phyloP scores from a whole-genome alignment of 35 echinoderm and acorn worm species.

The Eucidaris tribuloides region DNA sequence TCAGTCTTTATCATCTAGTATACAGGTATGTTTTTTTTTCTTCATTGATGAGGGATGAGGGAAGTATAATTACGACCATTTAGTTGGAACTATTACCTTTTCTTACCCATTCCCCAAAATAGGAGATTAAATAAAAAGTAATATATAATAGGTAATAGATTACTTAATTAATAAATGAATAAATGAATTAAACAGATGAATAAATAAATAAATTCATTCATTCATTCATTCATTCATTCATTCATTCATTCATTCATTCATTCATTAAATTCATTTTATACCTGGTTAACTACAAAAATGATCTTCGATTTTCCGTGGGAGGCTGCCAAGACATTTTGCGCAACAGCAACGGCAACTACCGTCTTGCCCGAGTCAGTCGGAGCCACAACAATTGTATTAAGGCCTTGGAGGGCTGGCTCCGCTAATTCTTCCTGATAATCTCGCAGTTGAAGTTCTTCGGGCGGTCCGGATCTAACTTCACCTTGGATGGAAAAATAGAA shows the following conservation, averaged over 20 bases:
- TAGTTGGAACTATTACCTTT: too few species aligned
- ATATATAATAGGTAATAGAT: neutral
- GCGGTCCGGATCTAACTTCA: too few species aligned
- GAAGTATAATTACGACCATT: too few species aligned
- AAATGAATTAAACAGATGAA: neutral
- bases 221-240: neutral
- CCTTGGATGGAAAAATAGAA: too few species aligned
- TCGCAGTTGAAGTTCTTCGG: too few species aligned
- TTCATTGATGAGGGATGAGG: too few species aligned
- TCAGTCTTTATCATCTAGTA: too few species aligned
- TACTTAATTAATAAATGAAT: neutral
- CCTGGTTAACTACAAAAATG: slow-evolving; percentile 73
- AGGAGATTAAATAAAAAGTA: neutral
- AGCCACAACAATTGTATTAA: neutral
- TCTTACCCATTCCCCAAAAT: neutral
- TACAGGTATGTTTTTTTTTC: too few species aligned
- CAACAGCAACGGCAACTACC: neutral
- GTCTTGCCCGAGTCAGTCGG: neutral
- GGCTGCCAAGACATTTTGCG: neutral
- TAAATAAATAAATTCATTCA: neutral
- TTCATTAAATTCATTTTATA: neutral
- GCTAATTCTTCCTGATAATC: neutral
- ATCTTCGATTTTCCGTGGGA: slow-evolving; percentile 16
- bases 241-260: neutral
- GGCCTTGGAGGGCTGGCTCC: neutral